phyloP scores from a whole-genome alignment of 2,888 invertebrate genomes.

The Fissipunctia ypsillon region DNA sequence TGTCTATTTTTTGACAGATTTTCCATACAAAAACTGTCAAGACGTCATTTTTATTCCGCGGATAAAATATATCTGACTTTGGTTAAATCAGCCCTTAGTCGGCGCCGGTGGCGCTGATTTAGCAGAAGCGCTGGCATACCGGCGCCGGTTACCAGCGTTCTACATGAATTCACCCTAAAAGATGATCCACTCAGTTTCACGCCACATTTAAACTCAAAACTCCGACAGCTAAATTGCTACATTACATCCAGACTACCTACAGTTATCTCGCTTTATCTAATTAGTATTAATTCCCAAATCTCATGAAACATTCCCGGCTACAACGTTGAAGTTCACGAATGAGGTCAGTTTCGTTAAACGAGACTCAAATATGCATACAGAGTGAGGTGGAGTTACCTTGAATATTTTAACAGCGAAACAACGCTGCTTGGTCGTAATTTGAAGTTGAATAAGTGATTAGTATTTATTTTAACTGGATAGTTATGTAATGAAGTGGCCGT shows the following conservation, averaged over 20 bases:
- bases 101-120: too few relatives aligned
- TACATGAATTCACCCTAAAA: not conserved
- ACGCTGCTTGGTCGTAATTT: not conserved
- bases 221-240: slow-evolving; percentile 8
- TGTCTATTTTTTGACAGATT: too few relatives aligned
- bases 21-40: too few relatives aligned
- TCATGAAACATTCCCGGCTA: slow-evolving; percentile 46
- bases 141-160: not conserved
- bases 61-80: too few relatives aligned
- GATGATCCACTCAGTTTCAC: not conserved
- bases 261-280: slow-evolving; percentile 45
- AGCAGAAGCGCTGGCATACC: too few relatives aligned
- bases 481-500: not conserved
- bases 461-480: not conserved
- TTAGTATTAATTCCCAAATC: slow-evolving; percentile 55
- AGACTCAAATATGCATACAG: slow-evolving; percentile 35
- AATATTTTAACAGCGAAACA: slow-evolving; percentile 23
- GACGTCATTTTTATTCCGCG: too few relatives aligned
- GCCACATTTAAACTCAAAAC: slow-evolving; percentile 9
- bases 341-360: slow-evolving; percentile 55
- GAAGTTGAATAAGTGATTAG: not conserved
- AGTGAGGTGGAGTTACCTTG: not conserved
- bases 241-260: slow-evolving; percentile 11
- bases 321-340: slow-evolving; percentile 69
- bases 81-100: too few relatives aligned